These are phyloP conservation scores for Andrena trimmerana DNA, from an alignment of 2,888 invertebrate species.

Conservation along the genomic window DNA sequence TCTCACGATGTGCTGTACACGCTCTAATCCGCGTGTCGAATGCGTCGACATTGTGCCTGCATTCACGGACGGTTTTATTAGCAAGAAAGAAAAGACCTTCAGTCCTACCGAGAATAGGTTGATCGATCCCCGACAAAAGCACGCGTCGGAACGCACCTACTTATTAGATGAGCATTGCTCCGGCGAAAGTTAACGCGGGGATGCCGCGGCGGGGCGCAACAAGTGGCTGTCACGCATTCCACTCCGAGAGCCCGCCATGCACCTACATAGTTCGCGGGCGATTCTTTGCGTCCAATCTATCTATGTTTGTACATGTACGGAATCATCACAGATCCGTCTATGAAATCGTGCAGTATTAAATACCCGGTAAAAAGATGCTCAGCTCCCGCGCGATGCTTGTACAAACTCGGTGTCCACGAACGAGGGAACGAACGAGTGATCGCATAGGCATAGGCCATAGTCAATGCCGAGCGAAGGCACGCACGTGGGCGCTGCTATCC, in stretches of 20 bases:
- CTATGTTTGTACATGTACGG: no score
- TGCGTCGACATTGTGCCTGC: neutral
- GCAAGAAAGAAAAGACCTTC: no score
- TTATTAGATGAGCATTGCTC: no score
- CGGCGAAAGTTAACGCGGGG: neutral
- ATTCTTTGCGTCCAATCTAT: no score
- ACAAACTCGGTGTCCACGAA: constrained; percentile 72
- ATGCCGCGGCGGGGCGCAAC: constrained; percentile 40
- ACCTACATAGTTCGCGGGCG: neutral
- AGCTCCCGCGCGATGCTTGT: constrained; percentile 1
- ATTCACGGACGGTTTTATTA: no score
- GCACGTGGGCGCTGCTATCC: constrained; percentile 79
- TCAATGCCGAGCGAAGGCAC: constrained; percentile 39
- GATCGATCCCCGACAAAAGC: neutral
- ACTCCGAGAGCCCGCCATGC: neutral
- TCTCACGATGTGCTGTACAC: neutral
- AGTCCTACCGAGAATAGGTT: neutral
- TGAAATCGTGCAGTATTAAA: no score
- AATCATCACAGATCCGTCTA: no score
- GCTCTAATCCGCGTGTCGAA: neutral
- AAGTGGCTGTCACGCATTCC: constrained; percentile 59
- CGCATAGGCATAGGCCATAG: constrained; percentile 16
- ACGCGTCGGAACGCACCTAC: neutral
- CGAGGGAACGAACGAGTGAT: constrained; percentile 13
- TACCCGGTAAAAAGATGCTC: neutral